These are phyloP conservation scores for Siniperca knerii DNA, from an alignment of 2,113 vertebrate species.

Conservation along the genomic window DNA sequence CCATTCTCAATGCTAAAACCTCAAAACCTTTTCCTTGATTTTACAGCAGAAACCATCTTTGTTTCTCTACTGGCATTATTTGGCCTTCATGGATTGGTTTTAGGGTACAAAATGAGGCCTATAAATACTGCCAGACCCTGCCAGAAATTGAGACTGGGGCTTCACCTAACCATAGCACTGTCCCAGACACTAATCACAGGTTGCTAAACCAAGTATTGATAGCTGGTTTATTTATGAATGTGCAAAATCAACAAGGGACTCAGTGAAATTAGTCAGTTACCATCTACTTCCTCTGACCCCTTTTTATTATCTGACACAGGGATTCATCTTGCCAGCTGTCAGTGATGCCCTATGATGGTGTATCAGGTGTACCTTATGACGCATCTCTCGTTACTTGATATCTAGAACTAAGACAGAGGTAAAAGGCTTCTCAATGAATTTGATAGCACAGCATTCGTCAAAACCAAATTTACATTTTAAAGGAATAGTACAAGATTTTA, in stretches of 20 bases:
- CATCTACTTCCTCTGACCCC: constrained; percentile 14
- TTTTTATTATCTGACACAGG: constrained; percentile 1
- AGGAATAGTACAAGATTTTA: not conserved
- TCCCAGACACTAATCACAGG: constrained; percentile 66
- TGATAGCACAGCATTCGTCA: not conserved
- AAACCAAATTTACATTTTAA: not conserved
- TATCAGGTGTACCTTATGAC: constrained; percentile 12
- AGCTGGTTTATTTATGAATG: constrained; percentile 57
- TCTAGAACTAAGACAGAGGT: not conserved
- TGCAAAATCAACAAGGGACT: constrained; percentile 48
- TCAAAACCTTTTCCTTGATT: constrained; percentile 55
- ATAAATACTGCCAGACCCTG: constrained; percentile 55
- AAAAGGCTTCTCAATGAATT: not conserved
- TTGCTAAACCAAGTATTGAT: constrained; percentile 59
- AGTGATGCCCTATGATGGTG: constrained; percentile 3
- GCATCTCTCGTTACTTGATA: constrained; percentile 1
- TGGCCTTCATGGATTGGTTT: constrained; percentile 43
- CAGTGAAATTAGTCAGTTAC: constrained; percentile 37
- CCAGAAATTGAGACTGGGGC: constrained; percentile 51
- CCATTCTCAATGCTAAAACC: constrained; percentile 39
- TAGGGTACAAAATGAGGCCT: constrained; percentile 58
- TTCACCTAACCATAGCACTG: constrained; percentile 61
- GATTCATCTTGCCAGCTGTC: constrained; percentile 22
- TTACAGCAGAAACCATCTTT: constrained; percentile 49
- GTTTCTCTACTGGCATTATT: constrained; percentile 45